Conservation (phyloP, 2,888 invertebrate species). For the Oligia fasciuncula region DNA sequence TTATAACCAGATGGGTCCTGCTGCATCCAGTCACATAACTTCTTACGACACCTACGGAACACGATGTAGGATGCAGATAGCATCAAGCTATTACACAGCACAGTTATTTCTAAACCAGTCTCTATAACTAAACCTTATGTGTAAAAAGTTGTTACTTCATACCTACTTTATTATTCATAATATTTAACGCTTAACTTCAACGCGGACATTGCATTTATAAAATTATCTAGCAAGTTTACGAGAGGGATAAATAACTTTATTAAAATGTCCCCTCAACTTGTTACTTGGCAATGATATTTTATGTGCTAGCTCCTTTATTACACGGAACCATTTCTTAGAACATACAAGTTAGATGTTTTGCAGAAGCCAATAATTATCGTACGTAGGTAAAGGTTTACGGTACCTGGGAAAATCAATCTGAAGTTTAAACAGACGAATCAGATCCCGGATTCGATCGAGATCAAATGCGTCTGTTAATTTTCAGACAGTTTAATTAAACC, state of each 20-base stretch:
- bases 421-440: not conserved
- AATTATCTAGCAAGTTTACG: constrained; percentile 39
- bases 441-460: no score
- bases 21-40: constrained; percentile 37
- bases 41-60: constrained; percentile 38
- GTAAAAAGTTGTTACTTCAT: constrained; percentile 41
- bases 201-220: constrained; percentile 23
- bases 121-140: constrained; percentile 29
- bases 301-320: constrained; percentile 38
- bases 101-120: constrained; percentile 43
- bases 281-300: constrained; percentile 35
- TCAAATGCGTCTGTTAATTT: no score
- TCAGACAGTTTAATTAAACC: no score
- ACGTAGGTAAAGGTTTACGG: not conserved
- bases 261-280: constrained; percentile 2
- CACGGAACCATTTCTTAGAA: constrained; percentile 4
- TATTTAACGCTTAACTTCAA: constrained; percentile 48
- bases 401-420: not conserved
- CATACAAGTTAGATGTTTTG: not conserved
- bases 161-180: constrained; percentile 46
- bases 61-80: constrained; percentile 44
- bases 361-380: not conserved
- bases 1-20: constrained; percentile 22
- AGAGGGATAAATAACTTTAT: constrained; percentile 44
- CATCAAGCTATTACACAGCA: constrained; percentile 43